phyloP scores from a whole-genome alignment of 2,797 vertebrate species.

The Onychomys torridus region DNA sequence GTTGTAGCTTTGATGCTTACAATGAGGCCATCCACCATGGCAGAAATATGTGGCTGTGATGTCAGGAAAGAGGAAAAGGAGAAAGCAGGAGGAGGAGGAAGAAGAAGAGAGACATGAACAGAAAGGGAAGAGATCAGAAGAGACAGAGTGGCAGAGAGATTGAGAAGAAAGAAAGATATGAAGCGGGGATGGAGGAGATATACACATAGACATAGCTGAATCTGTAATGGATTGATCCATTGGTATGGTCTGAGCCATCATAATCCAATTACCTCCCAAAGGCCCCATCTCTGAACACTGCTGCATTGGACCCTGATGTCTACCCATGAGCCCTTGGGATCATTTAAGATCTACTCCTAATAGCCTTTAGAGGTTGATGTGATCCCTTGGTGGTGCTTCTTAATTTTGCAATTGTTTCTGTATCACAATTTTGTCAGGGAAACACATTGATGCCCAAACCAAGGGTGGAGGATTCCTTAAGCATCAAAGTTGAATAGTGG shows the following conservation, averaged over 20 bases:
- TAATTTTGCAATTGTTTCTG: background rate
- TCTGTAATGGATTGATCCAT: background rate
- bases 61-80: background rate
- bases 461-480: background rate
- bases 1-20: background rate
- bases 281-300: background rate
- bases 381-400: background rate
- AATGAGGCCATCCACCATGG: background rate
- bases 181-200: background rate
- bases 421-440: background rate
- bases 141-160: background rate
- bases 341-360: background rate
- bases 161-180: background rate
- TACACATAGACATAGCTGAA: background rate
- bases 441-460: background rate
- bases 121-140: background rate
- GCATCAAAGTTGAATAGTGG: background rate
- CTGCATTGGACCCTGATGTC: background rate
- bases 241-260: background rate
- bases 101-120: background rate
- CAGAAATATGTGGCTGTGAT: background rate
- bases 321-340: background rate
- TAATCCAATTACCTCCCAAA: background rate
- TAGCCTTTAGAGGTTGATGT: background rate
- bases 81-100: background rate